phyloP scores from a whole-genome alignment of 2,888 invertebrate species.

The Digitonthophagus gazella region DNA sequence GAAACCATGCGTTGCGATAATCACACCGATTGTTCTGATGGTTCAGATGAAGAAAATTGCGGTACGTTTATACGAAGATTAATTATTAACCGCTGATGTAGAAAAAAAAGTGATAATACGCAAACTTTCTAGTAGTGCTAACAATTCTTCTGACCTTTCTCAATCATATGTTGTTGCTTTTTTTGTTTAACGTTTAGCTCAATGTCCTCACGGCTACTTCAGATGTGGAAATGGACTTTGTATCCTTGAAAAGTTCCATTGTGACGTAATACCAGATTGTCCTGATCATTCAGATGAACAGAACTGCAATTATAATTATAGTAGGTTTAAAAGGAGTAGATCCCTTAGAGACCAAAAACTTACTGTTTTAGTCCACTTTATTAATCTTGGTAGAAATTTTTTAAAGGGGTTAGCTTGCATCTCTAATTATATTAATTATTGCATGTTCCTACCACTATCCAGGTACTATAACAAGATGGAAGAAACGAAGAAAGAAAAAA shows the following conservation, averaged over 20 bases:
- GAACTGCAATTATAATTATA: constrained; percentile 19
- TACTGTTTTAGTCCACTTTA: background rate
- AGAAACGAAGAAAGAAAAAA: too few relatives aligned
- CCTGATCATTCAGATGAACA: constrained; percentile 63
- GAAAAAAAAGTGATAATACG: background rate
- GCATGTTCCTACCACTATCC: too few relatives aligned
- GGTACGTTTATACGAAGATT: constrained; percentile 28
- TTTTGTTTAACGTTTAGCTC: background rate
- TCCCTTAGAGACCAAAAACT: too few relatives aligned
- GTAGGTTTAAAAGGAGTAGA: constrained; percentile 21
- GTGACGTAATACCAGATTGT: constrained; percentile 63
- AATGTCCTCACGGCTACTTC: constrained; percentile 55
- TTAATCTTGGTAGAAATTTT: too few relatives aligned
- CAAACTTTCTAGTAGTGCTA: background rate
- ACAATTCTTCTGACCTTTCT: background rate
- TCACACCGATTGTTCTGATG: constrained; percentile 51
- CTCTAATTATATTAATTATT: too few relatives aligned
- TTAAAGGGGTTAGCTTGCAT: too few relatives aligned
- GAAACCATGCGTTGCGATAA: constrained; percentile 48
- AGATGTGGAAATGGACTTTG: constrained; percentile 53
- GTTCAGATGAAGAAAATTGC: constrained; percentile 58
- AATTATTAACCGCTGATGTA: constrained; percentile 34
- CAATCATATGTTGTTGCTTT: background rate
- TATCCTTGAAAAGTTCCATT: constrained; percentile 57
- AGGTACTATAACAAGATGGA: too few relatives aligned